phyloP scores from a whole-genome alignment of 2,797 vertebrate genomes.

The Brachyrhaphis roseni region DNA sequence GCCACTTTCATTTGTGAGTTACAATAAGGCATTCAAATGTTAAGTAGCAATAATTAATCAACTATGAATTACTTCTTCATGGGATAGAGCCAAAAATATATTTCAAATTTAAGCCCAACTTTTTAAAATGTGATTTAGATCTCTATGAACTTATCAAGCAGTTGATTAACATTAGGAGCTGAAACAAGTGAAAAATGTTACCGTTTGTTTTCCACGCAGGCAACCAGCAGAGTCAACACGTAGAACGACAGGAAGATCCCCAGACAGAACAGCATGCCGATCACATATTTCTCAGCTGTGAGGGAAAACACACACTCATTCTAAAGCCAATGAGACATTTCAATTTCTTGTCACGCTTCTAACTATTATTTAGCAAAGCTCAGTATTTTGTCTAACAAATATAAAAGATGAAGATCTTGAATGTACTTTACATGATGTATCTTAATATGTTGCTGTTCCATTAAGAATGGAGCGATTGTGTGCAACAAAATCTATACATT shows the following conservation, averaged over 20 bases:
- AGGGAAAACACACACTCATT: neutral
- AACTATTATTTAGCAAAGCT: neutral
- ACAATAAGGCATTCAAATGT: neutral
- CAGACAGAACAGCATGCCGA: constrained; percentile 92
- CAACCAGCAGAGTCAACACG: constrained; percentile 86
- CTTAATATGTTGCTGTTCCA: neutral
- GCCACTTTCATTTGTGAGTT: neutral
- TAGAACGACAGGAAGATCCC: constrained; percentile 97
- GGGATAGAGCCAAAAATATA: neutral
- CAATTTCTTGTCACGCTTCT: neutral
- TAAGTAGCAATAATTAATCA: neutral
- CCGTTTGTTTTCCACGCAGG: constrained; percentile 91
- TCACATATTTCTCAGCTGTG: constrained; percentile 88
- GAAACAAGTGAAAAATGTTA: constrained; percentile 59
- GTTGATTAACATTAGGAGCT: neutral
- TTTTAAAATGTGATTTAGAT: neutral
- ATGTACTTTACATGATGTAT: neutral
- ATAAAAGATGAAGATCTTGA: neutral
- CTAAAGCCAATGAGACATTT: neutral
- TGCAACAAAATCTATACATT: neutral
- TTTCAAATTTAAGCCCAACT: neutral
- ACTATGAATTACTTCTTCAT: too few species aligned
- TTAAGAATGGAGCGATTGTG: neutral
- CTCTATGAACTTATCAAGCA: neutral
- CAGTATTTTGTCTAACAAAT: neutral